These are phyloP conservation scores for Sigmodon hispidus DNA, from an alignment of 2,113 vertebrate genomes.

Conservation along the genomic window DNA sequence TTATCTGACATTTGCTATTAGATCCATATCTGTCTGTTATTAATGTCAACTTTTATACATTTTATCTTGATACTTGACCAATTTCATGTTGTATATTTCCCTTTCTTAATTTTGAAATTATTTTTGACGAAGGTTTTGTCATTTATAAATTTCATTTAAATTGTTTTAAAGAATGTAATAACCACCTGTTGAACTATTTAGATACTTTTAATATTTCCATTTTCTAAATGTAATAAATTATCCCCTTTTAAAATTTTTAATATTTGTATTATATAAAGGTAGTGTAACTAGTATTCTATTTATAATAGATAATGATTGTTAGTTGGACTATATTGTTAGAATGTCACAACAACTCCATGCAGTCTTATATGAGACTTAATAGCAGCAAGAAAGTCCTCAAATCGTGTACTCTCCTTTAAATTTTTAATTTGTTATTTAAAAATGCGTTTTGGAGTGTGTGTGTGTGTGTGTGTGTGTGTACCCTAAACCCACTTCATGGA, in stretches of 20 bases:
- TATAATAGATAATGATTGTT: too few relatives aligned
- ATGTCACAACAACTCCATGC: background rate
- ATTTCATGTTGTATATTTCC: rapidly evolving
- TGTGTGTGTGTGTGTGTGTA: background rate
- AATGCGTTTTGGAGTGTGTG: too few relatives aligned
- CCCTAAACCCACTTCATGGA: background rate
- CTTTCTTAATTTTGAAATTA: background rate
- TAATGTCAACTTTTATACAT: background rate
- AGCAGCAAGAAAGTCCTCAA: background rate
- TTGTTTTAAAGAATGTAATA: background rate
- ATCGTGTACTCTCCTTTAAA: background rate
- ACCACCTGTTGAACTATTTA: background rate
- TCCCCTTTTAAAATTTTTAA: background rate
- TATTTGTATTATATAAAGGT: background rate
- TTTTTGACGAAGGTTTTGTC: background rate
- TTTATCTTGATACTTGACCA: background rate
- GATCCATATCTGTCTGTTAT: background rate
- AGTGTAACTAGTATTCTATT: background rate
- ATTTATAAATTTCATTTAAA: background rate
- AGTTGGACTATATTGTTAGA: background rate
- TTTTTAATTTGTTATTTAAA: too few relatives aligned
- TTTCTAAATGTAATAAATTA: background rate
- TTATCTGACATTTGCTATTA: background rate
- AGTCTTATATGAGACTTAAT: background rate
- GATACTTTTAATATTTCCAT: background rate